Conservation (phyloP, 1,140 invertebrate species). For the Lucilia sericata region DNA sequence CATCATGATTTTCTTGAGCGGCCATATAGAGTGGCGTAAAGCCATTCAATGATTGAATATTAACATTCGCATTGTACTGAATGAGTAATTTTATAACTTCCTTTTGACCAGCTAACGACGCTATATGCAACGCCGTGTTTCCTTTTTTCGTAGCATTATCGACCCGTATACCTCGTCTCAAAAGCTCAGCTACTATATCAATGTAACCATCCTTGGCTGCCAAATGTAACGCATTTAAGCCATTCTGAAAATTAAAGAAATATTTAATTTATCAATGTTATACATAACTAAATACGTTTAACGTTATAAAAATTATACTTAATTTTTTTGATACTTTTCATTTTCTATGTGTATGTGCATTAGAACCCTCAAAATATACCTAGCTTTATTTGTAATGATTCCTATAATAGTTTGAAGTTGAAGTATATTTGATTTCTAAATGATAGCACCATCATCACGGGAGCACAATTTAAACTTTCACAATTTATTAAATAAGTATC, state of each 20-base stretch:
- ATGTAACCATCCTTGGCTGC: constrained; percentile 98
- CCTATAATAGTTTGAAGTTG: too few species aligned
- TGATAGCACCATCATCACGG: too few species aligned
- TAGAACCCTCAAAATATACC: too few species aligned
- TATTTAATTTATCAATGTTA: too few species aligned
- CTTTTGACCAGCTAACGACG: constrained; percentile 95
- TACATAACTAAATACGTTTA: too few species aligned
- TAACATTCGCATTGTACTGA: constrained; percentile 91
- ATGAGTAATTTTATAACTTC: constrained; percentile 93
- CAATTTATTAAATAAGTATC: too few species aligned
- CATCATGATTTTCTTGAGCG: constrained; percentile 97
- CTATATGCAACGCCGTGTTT: constrained; percentile 99
- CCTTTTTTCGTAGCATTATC: constrained; percentile 99
- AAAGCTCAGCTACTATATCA: constrained; percentile 91
- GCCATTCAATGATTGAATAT: constrained; percentile 96
- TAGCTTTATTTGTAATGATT: too few species aligned
- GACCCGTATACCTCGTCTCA: constrained; percentile 90
- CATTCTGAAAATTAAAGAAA: constrained; percentile 78
- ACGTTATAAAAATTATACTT: too few species aligned
- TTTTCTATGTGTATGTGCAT: too few species aligned
- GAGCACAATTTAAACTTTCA: too few species aligned
- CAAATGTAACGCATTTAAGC: constrained; percentile 96
- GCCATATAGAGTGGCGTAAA: constrained; percentile 99
- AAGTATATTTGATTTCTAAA: too few species aligned
- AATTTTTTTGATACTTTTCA: too few species aligned